Evolutionary conservation across 2,888 invertebrate genomes (phyloP), one percentile per base, ranked within the genome.

Genomic region (Cecidostiba fungosa): DNA sequence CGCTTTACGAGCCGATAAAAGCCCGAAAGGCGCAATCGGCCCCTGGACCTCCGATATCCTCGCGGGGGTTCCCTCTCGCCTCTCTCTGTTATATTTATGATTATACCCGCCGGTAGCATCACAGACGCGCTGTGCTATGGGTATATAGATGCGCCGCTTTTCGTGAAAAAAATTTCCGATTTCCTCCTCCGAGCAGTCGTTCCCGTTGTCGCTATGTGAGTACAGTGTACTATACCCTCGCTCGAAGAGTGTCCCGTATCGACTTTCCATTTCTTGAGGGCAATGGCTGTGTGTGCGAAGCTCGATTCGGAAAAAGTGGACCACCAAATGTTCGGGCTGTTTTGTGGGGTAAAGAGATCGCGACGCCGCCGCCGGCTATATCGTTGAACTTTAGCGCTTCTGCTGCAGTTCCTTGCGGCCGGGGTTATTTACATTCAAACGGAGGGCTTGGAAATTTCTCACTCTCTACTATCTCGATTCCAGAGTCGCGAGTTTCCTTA

Each of bases 1-100:
- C 77, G 88, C 78, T 91, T 90, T 91, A 91, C 86, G 89, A 88
- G 83, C 82, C 88, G 89, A 90, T 91, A 90, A 90, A 91, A 87
- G 88, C 82, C 88, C 82, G 86, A 84, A 85, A 85, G 85, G 87
- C 84, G 77, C 88, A 87, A 88, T 87, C 87, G 86, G 86, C 83
- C 69, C 84, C 81, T 77, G 59, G 62, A 73, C 76, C 78, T 62
- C 87, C 79, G 89, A 89, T 90, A 88, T 87, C 85, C 87, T 72
- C 47, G 29, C 78, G 77, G 23, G 78, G 54, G 5, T 59, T 59
- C 54, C n/a, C 84, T 86, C 86, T 89, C 88, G 87, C 82, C 72
- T 77, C 50, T 82, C 72, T 77, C 50, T 82, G 66, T 82, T 86
- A 82, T 89, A 89, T 90, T 90, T 89, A 90, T 89, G 89, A 89